Evolutionary conservation across 2,797 vertebrate species (phyloP), one percentile per base, ranked within the genome.

Genomic region (Anas bernieri): DNA sequence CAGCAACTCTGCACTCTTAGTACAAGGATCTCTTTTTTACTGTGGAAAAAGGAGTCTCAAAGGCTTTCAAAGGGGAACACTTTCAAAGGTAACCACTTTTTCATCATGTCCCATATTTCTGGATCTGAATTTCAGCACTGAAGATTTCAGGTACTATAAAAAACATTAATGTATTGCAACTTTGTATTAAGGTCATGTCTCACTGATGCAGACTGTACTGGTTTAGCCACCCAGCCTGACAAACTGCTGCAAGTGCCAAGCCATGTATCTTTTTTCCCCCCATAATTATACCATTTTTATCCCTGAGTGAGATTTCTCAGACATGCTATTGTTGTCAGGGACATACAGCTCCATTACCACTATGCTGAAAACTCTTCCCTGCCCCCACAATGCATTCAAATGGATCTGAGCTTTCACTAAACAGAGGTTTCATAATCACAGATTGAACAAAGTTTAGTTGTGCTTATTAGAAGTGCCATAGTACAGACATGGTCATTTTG

Each of bases 241-340:
- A 74, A 96, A 94, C 86, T 72, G 89, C 86, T 94, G 80, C 86
- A 89, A 95, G 59, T 94, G 95, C 93, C 90, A 83, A 95, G 83
- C 83, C 93, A 94, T 94, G 62, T 94, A 94, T 91, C 43, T 95
- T 75, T 95, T 82, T 43, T 39, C 12, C 18, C 84, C 69, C 74
- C 66, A 55, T 96, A 97, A 97, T 97, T 96, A 94, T 84, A 82
- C 82, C 93, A 92, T 94, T 94, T 97, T 97, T 93, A 96, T 94
- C 94, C 80, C 76, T 79, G 74, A 93, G 83, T 96, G 82, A 96
- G 92, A 92, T 96, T 96, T 97, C 92, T 97, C 85, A 94, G 94
- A 69, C 74, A 67, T 66, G 66, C 89, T 94, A 85, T 96, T 96
- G 95, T 79, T 93, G 90, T 90, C 10, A 25, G 87, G 81, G 84